Percentiles rank a stretch among this genome's conserved stretches.
These are phyloP conservation scores for Orthosia incerta DNA, from an alignment of 2,888 invertebrate species.

Conservation along the genomic window DNA sequence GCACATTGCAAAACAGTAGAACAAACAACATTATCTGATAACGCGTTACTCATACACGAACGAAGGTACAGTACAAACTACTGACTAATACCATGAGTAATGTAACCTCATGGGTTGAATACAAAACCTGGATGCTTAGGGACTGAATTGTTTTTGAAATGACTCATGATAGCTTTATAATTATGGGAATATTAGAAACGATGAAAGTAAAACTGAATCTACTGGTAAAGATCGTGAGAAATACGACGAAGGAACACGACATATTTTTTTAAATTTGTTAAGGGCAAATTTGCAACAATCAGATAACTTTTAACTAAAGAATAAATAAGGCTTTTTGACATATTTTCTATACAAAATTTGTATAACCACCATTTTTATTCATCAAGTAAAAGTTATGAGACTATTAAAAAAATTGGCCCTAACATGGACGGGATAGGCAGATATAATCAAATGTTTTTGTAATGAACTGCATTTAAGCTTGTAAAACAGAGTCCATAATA, in stretches of 20 bases:
- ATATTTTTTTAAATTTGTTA: neutral
- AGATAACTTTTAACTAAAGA: no score
- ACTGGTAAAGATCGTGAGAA: neutral
- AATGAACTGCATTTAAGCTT: neutral
- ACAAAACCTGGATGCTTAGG: conserved; percentile 37
- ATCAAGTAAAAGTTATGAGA: no score
- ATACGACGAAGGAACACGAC: neutral
- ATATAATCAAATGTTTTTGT: no score
- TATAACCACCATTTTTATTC: no score
- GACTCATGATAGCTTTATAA: conserved; percentile 18
- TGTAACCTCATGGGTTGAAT: conserved; percentile 43
- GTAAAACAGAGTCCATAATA: no score
- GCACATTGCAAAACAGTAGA: conserved; percentile 70
- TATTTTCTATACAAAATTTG: no score
- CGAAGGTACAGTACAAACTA: conserved; percentile 37
- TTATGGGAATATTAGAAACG: conserved; percentile 5
- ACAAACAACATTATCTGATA: conserved; percentile 79
- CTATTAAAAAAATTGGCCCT: no score
- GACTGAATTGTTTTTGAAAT: conserved; percentile 23
- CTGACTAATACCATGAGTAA: conserved; percentile 71
- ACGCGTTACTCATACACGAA: conserved; percentile 70
- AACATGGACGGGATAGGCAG: no score
- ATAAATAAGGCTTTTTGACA: no score
- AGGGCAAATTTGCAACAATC: no score
- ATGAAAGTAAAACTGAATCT: neutral